Percentiles rank a stretch among this genome's conserved stretches.
phyloP scores from a whole-genome alignment of 2,797 vertebrate genomes.

The Microcaecilia unicolor region DNA sequence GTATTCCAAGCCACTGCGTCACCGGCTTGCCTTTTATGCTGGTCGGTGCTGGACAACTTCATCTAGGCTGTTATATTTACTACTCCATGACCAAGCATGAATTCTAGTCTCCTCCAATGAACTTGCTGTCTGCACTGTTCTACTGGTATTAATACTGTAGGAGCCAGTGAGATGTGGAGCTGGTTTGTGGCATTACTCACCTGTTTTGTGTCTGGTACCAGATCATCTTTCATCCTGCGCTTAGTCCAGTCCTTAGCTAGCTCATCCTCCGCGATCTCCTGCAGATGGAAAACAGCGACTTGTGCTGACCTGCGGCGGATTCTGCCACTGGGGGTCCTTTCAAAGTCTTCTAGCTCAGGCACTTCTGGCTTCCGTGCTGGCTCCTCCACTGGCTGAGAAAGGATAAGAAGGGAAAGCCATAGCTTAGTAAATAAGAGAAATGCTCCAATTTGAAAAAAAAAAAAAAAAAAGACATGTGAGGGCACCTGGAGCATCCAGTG shows the following conservation, averaged over 20 bases:
- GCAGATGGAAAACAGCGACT: constrained; percentile 91
- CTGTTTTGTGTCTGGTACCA: constrained; percentile 90
- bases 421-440: neutral
- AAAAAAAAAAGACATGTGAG: too few species aligned
- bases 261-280: constrained; percentile 92
- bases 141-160: too few species aligned
- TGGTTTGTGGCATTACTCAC: too few species aligned
- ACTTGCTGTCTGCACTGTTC: too few species aligned
- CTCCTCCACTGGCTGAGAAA: constrained; percentile 25
- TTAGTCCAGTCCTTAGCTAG: constrained; percentile 89
- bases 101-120: too few species aligned
- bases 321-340: constrained; percentile 87
- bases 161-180: too few species aligned
- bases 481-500: rapidly evolving
- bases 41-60: too few species aligned
- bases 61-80: too few species aligned
- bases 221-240: constrained; percentile 87
- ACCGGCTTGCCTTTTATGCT: too few species aligned
- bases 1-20: too few species aligned
- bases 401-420: neutral
- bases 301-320: constrained; percentile 87
- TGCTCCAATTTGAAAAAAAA: neutral
- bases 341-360: constrained; percentile 64
- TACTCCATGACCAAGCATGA: too few species aligned
- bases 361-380: constrained; percentile 35